Evolutionary conservation across 1,140 invertebrate genomes (phyloP), one percentile per base, ranked within the genome.

Genomic region (Halictus rubicundus): DNA sequence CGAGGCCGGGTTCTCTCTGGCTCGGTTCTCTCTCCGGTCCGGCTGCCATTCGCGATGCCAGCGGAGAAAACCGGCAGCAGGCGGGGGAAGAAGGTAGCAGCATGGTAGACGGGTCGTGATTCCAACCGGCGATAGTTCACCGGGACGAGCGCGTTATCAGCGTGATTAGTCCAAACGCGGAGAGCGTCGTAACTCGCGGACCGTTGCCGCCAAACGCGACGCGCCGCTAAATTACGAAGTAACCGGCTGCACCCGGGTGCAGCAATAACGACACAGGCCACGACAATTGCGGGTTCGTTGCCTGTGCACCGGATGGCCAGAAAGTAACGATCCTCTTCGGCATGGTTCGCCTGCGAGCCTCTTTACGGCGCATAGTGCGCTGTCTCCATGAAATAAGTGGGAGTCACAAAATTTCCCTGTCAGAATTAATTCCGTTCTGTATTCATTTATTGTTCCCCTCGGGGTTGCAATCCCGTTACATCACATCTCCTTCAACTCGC

Each of bases 241-340:
- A 42, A 27, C 61, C 32, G 14, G 21, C 49, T 61, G 60, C 60
- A 61, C 14, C n/a, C n/a, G 69, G 54, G 10, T 57, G 42, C n/a
- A 39, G n/a, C 52, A 82, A n/a, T 19, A 14, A 42, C 39, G 10
- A 10, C 14, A 12, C 46, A 19, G n/a, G n/a, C 54, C 71, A 75
- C 72, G 81, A 87, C 86, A 83, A 87, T 87, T 85, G 84, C 84
- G 77, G 73, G 84, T 77, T 87, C 84, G 65, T 87, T 86, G 82
- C 23, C 74, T 78, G 61, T 61, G 14, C 16, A 49, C 46, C 39
- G 10, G 39, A 32, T 32, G 32, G 32, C 32, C 32, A 3, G 32
- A 32, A 32, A 32, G 32, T 32, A 32, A 32, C 32, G 32, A 32
- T 32, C 32, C 3, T 32, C 32, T 32, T 32, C 32, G 32, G 32